A percentile compares a stretch with the other conserved stretches of the same genome.
These are phyloP conservation scores for Aselliscus stoliczkanus DNA, from an alignment of 2,797 vertebrate genomes.

Conservation along the genomic window DNA sequence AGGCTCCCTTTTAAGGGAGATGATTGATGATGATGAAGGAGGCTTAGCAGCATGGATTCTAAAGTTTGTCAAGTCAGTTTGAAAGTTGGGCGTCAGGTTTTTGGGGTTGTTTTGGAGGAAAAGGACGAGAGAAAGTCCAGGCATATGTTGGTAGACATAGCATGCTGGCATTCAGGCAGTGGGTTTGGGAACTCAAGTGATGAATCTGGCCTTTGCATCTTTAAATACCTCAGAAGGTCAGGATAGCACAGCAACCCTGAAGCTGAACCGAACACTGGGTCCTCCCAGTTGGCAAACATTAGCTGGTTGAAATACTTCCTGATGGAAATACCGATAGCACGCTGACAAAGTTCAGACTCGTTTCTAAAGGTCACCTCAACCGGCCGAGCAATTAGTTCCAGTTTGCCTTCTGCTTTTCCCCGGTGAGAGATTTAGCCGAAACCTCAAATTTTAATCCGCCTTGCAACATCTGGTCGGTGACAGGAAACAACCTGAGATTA, in stretches of 20 bases:
- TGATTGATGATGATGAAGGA: not conserved
- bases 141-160: not conserved
- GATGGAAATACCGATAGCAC: constrained; percentile 63
- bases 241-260: constrained; percentile 54
- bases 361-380: constrained; percentile 69
- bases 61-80: not conserved
- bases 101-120: not conserved
- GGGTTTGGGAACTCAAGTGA: constrained; percentile 49
- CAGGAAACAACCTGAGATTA: not conserved
- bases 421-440: not conserved
- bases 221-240: constrained; percentile 75
- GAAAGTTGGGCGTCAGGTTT: not conserved
- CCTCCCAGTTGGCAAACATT: constrained; percentile 69
- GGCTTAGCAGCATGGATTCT: not conserved
- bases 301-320: constrained; percentile 72
- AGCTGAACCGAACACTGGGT: not conserved
- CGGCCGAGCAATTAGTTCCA: constrained; percentile 57
- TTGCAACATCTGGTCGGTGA: not conserved
- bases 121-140: not conserved
- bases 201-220: constrained; percentile 71
- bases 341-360: constrained; percentile 63
- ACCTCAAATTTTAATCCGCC: not conserved
- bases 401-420: constrained; percentile 60
- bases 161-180: not conserved
- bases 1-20: not conserved